Evolutionary conservation across 2,797 vertebrate species (phyloP).

Genomic region (Molossus alvarezi): DNA sequence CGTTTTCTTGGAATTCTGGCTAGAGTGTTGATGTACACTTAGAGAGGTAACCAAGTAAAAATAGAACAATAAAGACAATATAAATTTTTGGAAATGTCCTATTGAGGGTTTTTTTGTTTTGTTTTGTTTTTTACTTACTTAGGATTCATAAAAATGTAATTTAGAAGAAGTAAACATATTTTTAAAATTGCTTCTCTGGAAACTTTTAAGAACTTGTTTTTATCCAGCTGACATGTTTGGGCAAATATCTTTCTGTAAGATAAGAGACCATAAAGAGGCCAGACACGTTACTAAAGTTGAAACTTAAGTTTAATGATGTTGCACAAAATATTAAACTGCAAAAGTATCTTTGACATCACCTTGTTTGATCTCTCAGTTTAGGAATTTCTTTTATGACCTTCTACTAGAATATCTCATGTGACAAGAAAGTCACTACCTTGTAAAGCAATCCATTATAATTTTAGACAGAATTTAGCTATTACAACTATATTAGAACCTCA

Average conservation of each 20-base stretch:
- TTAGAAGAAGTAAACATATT: slow-evolving; percentile 64
- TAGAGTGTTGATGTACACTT: slow-evolving; percentile 54
- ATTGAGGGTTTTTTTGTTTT: slow-evolving; percentile 50
- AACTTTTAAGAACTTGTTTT: slow-evolving; percentile 70
- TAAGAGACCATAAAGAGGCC: not conserved
- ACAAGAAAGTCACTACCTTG: slow-evolving; percentile 37
- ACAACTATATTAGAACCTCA: not conserved
- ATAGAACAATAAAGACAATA: slow-evolving; percentile 71
- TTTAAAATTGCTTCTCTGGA: slow-evolving; percentile 62
- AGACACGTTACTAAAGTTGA: not conserved
- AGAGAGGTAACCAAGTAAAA: slow-evolving; percentile 74
- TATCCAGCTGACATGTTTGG: not conserved
- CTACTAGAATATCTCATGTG: not conserved
- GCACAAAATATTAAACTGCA: not conserved
- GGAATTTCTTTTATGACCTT: not conserved
- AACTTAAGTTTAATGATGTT: slow-evolving; percentile 42
- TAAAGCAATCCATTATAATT: not conserved
- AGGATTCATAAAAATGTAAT: slow-evolving; percentile 71
- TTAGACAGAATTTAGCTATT: not conserved
- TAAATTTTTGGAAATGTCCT: slow-evolving; percentile 68
- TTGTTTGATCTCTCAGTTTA: not conserved
- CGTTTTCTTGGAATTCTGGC: slow-evolving; percentile 52
- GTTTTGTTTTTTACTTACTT: slow-evolving; percentile 64
- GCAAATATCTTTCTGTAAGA: slow-evolving; percentile 9
- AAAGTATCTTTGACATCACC: slow-evolving; percentile 24